phyloP scores from a whole-genome alignment of 64 coral and sea anemone genomes.

The Platygyra sinensis region DNA sequence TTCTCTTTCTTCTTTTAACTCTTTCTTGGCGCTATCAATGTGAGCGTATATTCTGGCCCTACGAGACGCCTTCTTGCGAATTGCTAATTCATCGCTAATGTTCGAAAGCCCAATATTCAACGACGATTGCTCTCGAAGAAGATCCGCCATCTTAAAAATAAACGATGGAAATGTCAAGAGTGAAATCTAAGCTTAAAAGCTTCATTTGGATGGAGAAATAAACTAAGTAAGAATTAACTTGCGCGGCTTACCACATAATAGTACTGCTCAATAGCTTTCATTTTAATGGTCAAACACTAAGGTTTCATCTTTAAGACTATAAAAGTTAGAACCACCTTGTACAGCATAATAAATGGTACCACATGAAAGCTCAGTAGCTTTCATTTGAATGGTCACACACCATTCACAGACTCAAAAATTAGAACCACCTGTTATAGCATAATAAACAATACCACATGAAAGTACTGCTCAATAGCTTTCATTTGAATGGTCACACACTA shows the following conservation, averaged over 20 bases:
- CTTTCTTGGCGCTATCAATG: conserved; percentile 21
- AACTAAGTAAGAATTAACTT: no score
- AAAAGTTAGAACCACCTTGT: neutral
- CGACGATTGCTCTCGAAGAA: conserved; percentile 34
- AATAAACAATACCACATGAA: neutral
- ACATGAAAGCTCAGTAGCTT: neutral
- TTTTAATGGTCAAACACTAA: neutral
- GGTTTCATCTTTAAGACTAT: no score
- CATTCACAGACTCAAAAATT: neutral
- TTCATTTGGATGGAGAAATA: neutral
- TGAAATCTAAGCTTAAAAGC: neutral
- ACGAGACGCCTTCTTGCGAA: conserved; percentile 24
- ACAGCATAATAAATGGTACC: neutral
- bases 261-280: neutral
- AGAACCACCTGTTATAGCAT: neutral
- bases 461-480: neutral
- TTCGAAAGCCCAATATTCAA: conserved; percentile 37
- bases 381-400: neutral
- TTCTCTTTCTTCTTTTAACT: conserved; percentile 39
- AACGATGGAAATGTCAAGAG: neutral
- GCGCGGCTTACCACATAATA: no score
- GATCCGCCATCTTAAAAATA: conserved; percentile 35
- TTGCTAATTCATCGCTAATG: conserved; percentile 39
- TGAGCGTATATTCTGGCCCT: conserved; percentile 21
- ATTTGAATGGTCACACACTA: neutral